Conservation (phyloP, 2,113 vertebrate species). For the Reinhardtius hippoglossoides region DNA sequence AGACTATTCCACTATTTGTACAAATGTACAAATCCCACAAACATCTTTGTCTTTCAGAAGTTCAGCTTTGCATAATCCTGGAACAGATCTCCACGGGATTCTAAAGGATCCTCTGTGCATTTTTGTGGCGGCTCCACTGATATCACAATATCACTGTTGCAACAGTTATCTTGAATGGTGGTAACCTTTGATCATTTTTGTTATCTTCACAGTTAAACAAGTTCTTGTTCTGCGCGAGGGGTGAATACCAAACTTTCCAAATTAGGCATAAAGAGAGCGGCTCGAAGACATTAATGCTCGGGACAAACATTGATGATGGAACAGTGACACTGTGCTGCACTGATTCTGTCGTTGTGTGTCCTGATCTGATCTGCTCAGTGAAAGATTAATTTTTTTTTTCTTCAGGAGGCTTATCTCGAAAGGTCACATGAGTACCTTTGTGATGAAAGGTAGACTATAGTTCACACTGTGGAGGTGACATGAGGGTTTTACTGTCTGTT, state of each 20-base stretch:
- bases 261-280: not conserved
- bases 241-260: not conserved
- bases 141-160: conserved; percentile 44
- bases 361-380: not conserved
- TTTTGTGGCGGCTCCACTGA: conserved; percentile 3
- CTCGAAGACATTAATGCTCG: not conserved
- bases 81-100: not conserved
- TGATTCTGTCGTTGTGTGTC: not conserved
- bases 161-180: conserved; percentile 35
- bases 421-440: conserved; percentile 12
- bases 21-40: conserved; percentile 29
- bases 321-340: not conserved
- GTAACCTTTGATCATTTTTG: conserved; percentile 54
- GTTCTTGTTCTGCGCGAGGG: not conserved
- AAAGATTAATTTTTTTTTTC: not conserved
- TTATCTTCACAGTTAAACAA: not conserved
- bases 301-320: not conserved
- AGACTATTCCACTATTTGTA: conserved; percentile 11
- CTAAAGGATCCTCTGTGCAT: conserved; percentile 14
- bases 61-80: conserved; percentile 22
- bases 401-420: conserved; percentile 41
- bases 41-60: conserved; percentile 39
- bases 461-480: no score
- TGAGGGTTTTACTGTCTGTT: not conserved
- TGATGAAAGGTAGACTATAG: conserved; percentile 17